phyloP scores from a whole-genome alignment of 2,888 invertebrate species.

The Eristalis pertinax region DNA sequence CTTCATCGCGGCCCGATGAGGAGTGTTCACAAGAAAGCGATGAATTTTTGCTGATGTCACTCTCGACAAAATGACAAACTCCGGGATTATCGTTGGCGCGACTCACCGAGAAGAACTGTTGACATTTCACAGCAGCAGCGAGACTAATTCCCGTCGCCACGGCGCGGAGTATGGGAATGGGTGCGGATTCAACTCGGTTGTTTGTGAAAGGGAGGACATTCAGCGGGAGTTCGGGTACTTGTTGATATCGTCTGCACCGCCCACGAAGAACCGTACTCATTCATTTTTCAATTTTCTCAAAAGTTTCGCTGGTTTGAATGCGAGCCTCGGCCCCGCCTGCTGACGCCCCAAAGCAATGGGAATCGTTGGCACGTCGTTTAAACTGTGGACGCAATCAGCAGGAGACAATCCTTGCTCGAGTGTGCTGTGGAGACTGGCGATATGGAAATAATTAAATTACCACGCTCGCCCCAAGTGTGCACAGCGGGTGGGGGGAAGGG shows the following conservation, averaged over 20 bases:
- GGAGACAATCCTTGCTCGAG: conserved; percentile 16
- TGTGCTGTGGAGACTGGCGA: conserved; percentile 17
- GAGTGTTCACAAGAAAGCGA: conserved; percentile 16
- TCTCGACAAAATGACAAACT: neutral
- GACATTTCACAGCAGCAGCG: neutral
- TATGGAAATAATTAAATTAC: conserved; percentile 37
- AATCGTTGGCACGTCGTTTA: conserved; percentile 45
- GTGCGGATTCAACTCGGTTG: neutral
- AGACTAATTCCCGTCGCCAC: conserved; percentile 19
- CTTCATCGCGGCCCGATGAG: neutral
- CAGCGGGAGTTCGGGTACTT: conserved; percentile 12
- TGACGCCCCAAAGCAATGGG: neutral
- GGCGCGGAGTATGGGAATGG: neutral
- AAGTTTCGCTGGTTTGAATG: conserved; percentile 8
- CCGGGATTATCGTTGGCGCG: conserved; percentile 9
- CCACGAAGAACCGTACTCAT: conserved; percentile 9
- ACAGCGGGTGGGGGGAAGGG: neutral
- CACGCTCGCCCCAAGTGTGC: neutral
- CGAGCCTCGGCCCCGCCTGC: neutral
- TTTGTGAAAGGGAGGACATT: neutral
- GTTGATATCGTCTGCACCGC: conserved; percentile 20
- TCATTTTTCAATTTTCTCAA: conserved; percentile 35
- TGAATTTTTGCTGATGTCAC: conserved; percentile 12
- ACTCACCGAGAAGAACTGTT: neutral
- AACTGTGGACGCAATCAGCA: neutral